Conservation (phyloP, 2,888 invertebrate species). For the Nipponacmea schrenckii region DNA sequence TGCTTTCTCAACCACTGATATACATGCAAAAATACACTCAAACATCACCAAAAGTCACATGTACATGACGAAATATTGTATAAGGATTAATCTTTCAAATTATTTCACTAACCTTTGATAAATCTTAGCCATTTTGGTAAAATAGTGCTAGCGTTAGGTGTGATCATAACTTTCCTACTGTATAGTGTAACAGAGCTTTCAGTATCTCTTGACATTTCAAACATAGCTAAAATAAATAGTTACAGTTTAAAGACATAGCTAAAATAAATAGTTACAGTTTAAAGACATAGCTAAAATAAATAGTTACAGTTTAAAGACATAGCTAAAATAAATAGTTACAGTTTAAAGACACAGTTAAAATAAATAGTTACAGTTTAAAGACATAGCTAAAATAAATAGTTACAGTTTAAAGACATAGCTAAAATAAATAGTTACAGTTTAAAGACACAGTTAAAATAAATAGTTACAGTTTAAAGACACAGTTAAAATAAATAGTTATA, state of each 20-base stretch:
- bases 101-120: constrained; percentile 78
- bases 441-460: neutral
- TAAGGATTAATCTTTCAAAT: too few species aligned
- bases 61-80: too few species aligned
- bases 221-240: constrained; percentile 71
- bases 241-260: neutral
- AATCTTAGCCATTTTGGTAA: constrained; percentile 95
- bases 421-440: neutral
- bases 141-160: constrained; percentile 88
- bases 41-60: too few species aligned
- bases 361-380: too few species aligned
- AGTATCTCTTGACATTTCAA: constrained; percentile 88
- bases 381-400: too few species aligned
- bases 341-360: too few species aligned
- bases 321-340: neutral
- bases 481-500: neutral
- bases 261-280: neutral
- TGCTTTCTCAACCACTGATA: too few species aligned
- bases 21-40: too few species aligned
- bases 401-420: neutral
- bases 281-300: neutral
- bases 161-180: constrained; percentile 89
- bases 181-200: constrained; percentile 90
- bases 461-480: neutral
- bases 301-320: neutral